Conservation (phyloP, 92 coral and sea anemone species). For the Chrysogorgia sp. region DNA sequence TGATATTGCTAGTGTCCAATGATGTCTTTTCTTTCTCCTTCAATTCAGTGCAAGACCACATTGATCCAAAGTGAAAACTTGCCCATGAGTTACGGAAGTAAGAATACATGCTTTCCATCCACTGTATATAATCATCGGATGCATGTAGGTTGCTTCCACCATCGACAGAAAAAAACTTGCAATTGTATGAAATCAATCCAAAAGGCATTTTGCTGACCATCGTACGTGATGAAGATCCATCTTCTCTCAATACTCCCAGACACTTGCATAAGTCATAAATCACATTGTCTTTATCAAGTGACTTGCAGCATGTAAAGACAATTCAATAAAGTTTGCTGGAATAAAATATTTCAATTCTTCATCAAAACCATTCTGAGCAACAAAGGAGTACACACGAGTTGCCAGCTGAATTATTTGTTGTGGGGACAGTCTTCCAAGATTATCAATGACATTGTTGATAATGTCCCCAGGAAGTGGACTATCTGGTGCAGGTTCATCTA, state of each 20-base stretch:
- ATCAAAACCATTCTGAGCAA: constrained; percentile 23
- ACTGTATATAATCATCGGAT: constrained; percentile 43
- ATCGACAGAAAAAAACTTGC: constrained; percentile 51
- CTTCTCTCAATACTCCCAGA: constrained; percentile 20
- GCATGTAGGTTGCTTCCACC: constrained; percentile 44
- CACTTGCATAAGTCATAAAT: constrained; percentile 36
- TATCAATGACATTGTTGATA: constrained; percentile 10
- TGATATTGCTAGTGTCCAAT: neutral
- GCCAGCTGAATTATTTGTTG: constrained; percentile 28
- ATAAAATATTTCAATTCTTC: constrained; percentile 19
- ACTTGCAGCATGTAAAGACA: constrained; percentile 23
- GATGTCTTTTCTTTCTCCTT: neutral
- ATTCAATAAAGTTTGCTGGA: constrained; percentile 16
- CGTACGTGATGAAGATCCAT: constrained; percentile 30
- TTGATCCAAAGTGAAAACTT: constrained; percentile 55
- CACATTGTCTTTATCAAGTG: constrained; percentile 43
- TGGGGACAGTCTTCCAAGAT: neutral
- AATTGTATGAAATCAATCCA: constrained; percentile 51
- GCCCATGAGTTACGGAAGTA: constrained; percentile 58
- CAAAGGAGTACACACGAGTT: neutral
- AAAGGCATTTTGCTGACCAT: constrained; percentile 50
- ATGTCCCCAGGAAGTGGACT: too few species aligned
- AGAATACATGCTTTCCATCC: constrained; percentile 61
- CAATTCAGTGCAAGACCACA: constrained; percentile 51
- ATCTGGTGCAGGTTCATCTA: too few species aligned